A percentile compares a stretch with the other conserved stretches of the same genome.
Evolutionary conservation across 2,888 invertebrate genomes (phyloP).

Genomic region (Hirtodrosophila histrioides): DNA sequence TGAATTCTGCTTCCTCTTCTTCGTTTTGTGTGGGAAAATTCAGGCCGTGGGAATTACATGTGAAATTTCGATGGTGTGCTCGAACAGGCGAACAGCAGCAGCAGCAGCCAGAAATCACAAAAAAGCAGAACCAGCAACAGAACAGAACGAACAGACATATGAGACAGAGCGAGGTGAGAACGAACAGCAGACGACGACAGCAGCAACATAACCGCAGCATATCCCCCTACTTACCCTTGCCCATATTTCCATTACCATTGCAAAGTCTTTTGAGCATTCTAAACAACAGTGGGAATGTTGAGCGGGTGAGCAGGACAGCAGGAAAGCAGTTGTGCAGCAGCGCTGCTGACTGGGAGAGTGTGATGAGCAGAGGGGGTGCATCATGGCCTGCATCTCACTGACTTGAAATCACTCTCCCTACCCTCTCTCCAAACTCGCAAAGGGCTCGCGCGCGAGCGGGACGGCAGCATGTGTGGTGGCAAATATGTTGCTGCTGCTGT

Average conservation of each 20-base stretch:
- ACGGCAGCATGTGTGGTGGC: constrained; percentile 25
- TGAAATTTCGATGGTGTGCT: constrained; percentile 84
- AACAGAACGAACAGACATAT: constrained; percentile 31
- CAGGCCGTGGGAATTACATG: constrained; percentile 85
- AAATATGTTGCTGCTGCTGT: constrained; percentile 42
- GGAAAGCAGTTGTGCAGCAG: neutral
- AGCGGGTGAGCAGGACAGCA: constrained; percentile 5
- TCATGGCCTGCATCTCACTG: neutral
- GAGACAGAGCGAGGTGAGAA: constrained; percentile 16
- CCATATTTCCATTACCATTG: constrained; percentile 29
- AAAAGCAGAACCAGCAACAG: constrained; percentile 46
- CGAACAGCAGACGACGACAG: constrained; percentile 12
- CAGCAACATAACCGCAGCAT: constrained; percentile 46
- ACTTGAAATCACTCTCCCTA: neutral
- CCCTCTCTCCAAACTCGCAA: neutral
- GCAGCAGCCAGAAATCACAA: constrained; percentile 39
- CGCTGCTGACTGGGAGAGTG: no score
- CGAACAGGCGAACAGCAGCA: constrained; percentile 82
- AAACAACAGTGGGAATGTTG: constrained; percentile 31
- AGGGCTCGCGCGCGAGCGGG: constrained; percentile 33
- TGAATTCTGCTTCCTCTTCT: constrained; percentile 73
- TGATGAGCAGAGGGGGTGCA: neutral
- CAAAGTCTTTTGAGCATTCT: constrained; percentile 25
- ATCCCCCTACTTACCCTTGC: constrained; percentile 14
- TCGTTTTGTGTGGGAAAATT: constrained; percentile 83